phyloP scores from a whole-genome alignment of 1,140 invertebrate genomes.

The Caenorhabditis briggsae region DNA sequence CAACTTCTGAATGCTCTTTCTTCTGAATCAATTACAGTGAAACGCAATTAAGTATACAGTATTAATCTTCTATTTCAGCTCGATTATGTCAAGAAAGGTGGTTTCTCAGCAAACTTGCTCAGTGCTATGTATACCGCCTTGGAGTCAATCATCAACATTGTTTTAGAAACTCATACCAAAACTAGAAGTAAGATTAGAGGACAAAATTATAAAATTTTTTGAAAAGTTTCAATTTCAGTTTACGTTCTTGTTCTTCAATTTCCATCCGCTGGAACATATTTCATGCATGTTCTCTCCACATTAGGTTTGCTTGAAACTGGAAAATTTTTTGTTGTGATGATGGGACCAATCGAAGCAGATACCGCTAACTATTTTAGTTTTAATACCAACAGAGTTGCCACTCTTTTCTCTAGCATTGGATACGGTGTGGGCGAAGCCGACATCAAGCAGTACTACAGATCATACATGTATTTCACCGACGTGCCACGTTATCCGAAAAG shows the following conservation, averaged over 20 bases:
- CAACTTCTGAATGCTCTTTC: slow-evolving; percentile 22
- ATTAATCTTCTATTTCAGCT: neutral
- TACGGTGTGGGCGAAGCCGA: slow-evolving; percentile 4
- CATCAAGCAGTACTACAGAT: slow-evolving; percentile 20
- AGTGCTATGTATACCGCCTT: slow-evolving; percentile 15
- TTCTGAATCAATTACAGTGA: neutral
- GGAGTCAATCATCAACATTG: neutral
- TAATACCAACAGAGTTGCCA: slow-evolving; percentile 4
- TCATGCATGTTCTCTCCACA: slow-evolving; percentile 10
- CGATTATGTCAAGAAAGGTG: slow-evolving; percentile 36
- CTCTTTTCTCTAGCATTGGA: neutral
- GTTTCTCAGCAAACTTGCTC: neutral
- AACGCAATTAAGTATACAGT: neutral
- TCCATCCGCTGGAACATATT: neutral
- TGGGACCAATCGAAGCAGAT: neutral
- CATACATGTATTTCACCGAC: slow-evolving; percentile 34
- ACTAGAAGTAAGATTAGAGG: neutral
- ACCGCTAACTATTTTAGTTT: neutral
- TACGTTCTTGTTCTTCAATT: slow-evolving; percentile 11
- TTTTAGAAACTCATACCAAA: slow-evolving; percentile 26
- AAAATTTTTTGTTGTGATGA: slow-evolving; percentile 42
- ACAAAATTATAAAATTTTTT: neutral
- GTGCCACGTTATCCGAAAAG: slow-evolving; percentile 34
- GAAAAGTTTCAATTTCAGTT: neutral
- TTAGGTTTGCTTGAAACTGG: slow-evolving; percentile 41